phyloP scores from a whole-genome alignment of 2,113 vertebrate genomes.

The Thamnophis sirtalis region DNA sequence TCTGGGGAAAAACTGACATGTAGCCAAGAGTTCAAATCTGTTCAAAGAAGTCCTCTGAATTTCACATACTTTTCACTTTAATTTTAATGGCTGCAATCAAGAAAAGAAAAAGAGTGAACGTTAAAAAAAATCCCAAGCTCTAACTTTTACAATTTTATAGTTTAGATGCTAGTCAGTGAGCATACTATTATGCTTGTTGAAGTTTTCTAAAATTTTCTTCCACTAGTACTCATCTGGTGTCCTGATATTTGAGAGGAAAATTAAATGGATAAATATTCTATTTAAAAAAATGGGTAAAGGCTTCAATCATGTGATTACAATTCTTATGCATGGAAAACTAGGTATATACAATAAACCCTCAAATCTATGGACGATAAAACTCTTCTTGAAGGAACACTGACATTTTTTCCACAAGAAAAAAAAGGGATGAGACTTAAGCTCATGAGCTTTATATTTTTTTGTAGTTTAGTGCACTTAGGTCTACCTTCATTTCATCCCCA shows the following conservation, averaged over 20 bases:
- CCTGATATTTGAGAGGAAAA: background rate
- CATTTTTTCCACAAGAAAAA: background rate
- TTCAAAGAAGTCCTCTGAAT: background rate
- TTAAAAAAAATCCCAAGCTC: background rate
- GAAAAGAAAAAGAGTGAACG: background rate
- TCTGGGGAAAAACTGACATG: background rate
- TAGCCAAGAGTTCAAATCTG: background rate
- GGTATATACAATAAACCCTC: background rate
- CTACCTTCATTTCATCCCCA: background rate
- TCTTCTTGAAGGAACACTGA: background rate
- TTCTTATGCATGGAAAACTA: background rate
- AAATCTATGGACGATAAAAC: background rate
- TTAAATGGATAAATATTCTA: background rate
- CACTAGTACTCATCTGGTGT: slow-evolving; percentile 3
- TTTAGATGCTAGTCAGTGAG: slow-evolving; percentile 13
- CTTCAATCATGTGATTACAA: background rate
- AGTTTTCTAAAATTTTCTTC: slow-evolving; percentile 34
- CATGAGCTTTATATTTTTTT: background rate
- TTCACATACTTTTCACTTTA: background rate
- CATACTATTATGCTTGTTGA: slow-evolving; percentile 60
- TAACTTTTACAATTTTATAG: background rate
- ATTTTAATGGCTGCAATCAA: background rate
- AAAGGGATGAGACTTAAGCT: background rate
- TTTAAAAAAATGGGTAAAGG: background rate
- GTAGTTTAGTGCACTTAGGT: background rate